Evolutionary conservation across 2,113 vertebrate species (phyloP).

Genomic region (Acrocephalus kingi): DNA sequence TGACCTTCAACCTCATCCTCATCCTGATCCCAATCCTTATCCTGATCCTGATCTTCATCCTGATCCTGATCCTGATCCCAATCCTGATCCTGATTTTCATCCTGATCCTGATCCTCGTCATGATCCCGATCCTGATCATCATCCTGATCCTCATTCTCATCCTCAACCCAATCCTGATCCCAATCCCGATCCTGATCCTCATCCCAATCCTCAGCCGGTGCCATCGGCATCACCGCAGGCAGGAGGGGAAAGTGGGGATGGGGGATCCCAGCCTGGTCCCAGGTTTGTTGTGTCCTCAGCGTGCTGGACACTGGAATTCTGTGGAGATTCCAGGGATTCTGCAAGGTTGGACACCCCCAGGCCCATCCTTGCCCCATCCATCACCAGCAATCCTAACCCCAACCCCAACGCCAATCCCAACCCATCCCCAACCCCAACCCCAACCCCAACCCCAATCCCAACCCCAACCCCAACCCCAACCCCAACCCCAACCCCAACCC

Average conservation of each 20-base stretch:
- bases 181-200: fast-evolving
- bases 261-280: not conserved
- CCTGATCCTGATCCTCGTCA: fast-evolving
- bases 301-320: fast-evolving
- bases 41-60: too few relatives aligned
- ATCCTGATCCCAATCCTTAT: too few relatives aligned
- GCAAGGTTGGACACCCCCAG: not conserved
- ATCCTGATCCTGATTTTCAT: fast-evolving
- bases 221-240: fast-evolving
- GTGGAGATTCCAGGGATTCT: fast-evolving
- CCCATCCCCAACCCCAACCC: not conserved
- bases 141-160: fast-evolving
- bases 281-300: fast-evolving
- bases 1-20: too few relatives aligned
- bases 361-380: not conserved
- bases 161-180: fast-evolving
- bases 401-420: not conserved
- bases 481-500: too few relatives aligned
- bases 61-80: fast-evolving
- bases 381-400: fast-evolving
- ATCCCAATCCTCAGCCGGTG: not conserved
- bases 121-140: fast-evolving
- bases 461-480: not conserved
- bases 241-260: fast-evolving
- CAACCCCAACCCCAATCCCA: not conserved